Conservation (phyloP, 2,113 vertebrate genomes). For the Xerus inauris region DNA sequence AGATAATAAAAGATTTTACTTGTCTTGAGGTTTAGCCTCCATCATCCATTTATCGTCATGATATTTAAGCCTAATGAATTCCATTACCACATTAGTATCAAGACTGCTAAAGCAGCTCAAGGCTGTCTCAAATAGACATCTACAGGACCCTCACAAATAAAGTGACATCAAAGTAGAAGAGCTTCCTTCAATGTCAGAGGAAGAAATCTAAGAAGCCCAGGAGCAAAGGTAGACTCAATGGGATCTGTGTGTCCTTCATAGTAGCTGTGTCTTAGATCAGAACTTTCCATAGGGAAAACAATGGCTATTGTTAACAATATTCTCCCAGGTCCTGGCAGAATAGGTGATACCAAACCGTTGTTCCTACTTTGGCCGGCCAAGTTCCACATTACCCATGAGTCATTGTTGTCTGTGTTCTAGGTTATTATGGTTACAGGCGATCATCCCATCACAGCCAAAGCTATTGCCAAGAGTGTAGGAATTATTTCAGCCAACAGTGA, state of each 20-base stretch:
- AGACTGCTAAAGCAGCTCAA: not conserved
- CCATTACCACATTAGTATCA: not conserved
- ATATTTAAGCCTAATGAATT: not conserved
- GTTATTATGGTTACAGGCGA: constrained; percentile 92
- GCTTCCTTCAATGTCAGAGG: not conserved
- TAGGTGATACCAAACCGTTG: accelerated
- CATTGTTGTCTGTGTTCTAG: constrained; percentile 74
- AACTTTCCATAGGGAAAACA: not conserved
- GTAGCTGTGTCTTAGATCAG: not conserved
- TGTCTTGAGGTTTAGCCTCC: not conserved
- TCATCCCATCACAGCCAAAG: constrained; percentile 90
- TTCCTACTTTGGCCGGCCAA: accelerated
- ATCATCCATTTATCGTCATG: not conserved
- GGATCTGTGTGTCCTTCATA: not conserved
- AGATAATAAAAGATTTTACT: not conserved
- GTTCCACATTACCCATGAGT: not conserved
- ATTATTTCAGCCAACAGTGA: constrained; percentile 90
- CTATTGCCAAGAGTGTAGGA: constrained; percentile 90
- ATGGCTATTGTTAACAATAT: too few relatives aligned
- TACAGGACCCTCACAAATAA: not conserved
- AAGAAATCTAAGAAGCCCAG: not conserved
- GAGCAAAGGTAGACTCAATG: not conserved
- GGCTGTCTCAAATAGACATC: not conserved
- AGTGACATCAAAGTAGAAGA: not conserved
- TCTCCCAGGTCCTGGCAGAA: not conserved